Percentiles rank a stretch among this genome's conserved stretches.
phyloP scores from a whole-genome alignment of 2,113 vertebrate genomes.

The Mionectes macconnelli region DNA sequence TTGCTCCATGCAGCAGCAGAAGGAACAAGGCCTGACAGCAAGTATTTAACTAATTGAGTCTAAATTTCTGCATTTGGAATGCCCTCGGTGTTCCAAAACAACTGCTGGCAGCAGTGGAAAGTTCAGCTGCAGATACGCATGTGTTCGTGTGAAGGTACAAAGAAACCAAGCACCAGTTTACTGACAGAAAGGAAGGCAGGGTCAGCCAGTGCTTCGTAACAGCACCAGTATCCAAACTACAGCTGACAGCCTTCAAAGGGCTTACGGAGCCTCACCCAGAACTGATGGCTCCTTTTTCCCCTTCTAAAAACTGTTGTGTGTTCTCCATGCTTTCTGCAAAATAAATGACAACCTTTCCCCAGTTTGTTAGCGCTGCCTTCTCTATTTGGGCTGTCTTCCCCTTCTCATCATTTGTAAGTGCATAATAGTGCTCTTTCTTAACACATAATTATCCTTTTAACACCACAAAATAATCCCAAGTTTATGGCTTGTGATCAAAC shows the following conservation, averaged over 20 bases:
- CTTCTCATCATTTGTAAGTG: not conserved
- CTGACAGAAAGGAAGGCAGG: not conserved
- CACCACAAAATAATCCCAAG: not conserved
- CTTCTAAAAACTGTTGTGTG: not conserved
- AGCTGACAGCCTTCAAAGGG: not conserved
- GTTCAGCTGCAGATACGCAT: not conserved
- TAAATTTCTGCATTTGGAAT: slow-evolving; percentile 3
- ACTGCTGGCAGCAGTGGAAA: not conserved
- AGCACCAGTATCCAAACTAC: not conserved
- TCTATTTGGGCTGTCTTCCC: not conserved
- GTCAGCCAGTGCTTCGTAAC: not conserved
- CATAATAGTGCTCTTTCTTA: not conserved
- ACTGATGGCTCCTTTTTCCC: not conserved
- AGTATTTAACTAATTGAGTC: slow-evolving; percentile 7
- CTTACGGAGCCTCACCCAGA: not conserved
- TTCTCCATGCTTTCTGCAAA: not conserved
- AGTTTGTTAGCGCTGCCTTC: not conserved
- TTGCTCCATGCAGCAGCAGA: not conserved
- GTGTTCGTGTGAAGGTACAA: not conserved
- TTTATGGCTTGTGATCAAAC: not conserved
- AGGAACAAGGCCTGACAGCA: not conserved
- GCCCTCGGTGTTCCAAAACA: not conserved
- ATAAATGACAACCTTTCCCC: not conserved
- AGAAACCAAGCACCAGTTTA: not conserved
- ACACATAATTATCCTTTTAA: not conserved